A percentile compares a stretch with the other conserved stretches of the same genome.
phyloP scores from a whole-genome alignment of 2,797 vertebrate species.

The Rachycentron canadum region DNA sequence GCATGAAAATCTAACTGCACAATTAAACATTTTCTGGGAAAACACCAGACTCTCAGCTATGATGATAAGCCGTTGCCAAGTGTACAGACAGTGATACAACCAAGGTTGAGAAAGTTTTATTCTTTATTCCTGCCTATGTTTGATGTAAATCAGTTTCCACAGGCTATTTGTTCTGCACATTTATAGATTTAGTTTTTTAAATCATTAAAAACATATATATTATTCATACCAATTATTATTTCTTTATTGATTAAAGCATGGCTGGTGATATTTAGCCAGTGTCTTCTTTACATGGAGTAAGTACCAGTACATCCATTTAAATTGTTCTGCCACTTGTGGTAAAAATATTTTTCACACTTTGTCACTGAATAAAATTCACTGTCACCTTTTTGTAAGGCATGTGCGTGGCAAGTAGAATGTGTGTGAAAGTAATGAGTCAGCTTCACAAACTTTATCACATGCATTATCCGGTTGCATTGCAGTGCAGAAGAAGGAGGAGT shows the following conservation, averaged over 20 bases:
- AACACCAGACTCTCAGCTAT: neutral
- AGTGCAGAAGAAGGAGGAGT: neutral
- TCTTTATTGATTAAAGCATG: no score
- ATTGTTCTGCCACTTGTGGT: no score
- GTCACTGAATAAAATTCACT: no score
- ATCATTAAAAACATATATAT: neutral
- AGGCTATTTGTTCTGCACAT: neutral
- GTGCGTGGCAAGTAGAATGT: neutral
- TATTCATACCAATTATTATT: neutral
- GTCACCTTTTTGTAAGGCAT: neutral
- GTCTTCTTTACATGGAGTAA: no score
- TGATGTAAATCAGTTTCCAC: conserved; percentile 2
- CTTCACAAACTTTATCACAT: neutral
- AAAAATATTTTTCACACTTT: no score
- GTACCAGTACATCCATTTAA: no score
- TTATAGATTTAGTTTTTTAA: neutral
- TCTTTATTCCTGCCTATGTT: neutral
- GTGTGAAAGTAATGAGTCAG: neutral
- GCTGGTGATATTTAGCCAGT: no score
- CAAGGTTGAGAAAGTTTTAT: neutral
- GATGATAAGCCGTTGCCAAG: conserved; percentile 5
- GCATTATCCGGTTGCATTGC: neutral
- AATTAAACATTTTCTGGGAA: neutral
- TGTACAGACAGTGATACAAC: conserved; percentile 15
- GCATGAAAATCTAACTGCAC: neutral